Conservation (phyloP, 2,888 invertebrate genomes). For the Epinotia demarniana region DNA sequence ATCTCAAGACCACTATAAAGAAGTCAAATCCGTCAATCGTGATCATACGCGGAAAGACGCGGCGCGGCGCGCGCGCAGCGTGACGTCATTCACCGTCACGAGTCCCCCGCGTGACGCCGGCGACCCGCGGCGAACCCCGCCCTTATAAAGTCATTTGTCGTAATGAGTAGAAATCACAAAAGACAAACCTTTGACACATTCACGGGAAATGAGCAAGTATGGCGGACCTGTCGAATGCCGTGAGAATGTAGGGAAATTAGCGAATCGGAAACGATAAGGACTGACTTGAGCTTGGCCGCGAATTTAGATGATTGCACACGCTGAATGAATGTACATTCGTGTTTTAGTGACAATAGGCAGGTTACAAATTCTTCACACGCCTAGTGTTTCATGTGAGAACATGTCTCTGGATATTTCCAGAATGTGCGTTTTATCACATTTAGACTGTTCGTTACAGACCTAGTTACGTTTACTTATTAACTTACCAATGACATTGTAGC, state of each 20-base stretch:
- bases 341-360: conserved; percentile 25
- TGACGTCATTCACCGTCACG: conserved; percentile 67
- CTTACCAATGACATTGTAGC: too few relatives aligned
- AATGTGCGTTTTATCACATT: too few relatives aligned
- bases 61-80: conserved; percentile 69
- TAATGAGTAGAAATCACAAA: conserved; percentile 57
- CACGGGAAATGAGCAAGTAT: conserved; percentile 48
- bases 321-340: conserved; percentile 24
- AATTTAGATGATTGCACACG: conserved; percentile 21
- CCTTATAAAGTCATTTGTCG: conserved; percentile 55
- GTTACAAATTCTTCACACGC: conserved; percentile 27
- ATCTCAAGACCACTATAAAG: conserved; percentile 45
- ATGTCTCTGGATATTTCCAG: not conserved
- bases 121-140: conserved; percentile 51
- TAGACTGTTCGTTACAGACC: too few relatives aligned
- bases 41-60: conserved; percentile 51
- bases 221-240: conserved; percentile 39
- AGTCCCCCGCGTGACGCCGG: conserved; percentile 59
- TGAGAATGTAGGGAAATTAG: conserved; percentile 42
- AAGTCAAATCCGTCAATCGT: conserved; percentile 43
- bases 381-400: conserved; percentile 10
- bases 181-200: conserved; percentile 63
- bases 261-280: conserved; percentile 46
- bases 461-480: too few relatives aligned
- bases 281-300: conserved; percentile 48